A percentile compares a stretch with the other conserved stretches of the same genome.
Evolutionary conservation across 2,888 invertebrate species (phyloP).

Genomic region (Alloscopus bannaensis): DNA sequence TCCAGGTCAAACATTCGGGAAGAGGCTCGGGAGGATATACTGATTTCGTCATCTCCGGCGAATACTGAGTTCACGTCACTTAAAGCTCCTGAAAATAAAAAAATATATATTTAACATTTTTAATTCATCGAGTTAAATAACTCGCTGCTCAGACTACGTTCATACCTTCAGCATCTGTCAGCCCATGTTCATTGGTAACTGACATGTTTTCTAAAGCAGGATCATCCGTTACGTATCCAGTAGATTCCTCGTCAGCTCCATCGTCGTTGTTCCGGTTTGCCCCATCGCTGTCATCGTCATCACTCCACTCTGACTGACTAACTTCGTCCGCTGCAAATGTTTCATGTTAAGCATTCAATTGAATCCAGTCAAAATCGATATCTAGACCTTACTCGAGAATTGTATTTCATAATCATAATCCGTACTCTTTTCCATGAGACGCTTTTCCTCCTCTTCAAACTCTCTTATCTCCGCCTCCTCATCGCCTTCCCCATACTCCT

Average conservation of each 20-base stretch:
- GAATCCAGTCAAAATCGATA: too few species aligned
- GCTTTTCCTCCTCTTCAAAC: conserved; percentile 78
- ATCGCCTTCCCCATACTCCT: conserved; percentile 70
- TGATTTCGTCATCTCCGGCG: conserved; percentile 82
- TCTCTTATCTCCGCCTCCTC: conserved; percentile 76
- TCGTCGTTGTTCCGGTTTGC: conserved; percentile 79
- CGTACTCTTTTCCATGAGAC: conserved; percentile 71
- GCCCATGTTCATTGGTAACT: conserved; percentile 88
- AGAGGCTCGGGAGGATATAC: conserved; percentile 88
- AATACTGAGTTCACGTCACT: conserved; percentile 91
- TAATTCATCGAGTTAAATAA: neutral
- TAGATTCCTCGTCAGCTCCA: conserved; percentile 80
- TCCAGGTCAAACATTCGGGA: conserved; percentile 88
- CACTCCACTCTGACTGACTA: conserved; percentile 91
- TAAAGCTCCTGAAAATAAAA: conserved; percentile 80
- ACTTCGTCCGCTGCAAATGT: conserved; percentile 70
- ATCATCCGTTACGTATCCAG: conserved; percentile 91
- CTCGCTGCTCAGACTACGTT: too few species aligned
- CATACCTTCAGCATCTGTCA: conserved; percentile 88
- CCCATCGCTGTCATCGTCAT: conserved; percentile 81
- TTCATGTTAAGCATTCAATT: conserved; percentile 10
- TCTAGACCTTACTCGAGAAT: neutral
- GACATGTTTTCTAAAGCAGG: conserved; percentile 90
- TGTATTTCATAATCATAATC: neutral
- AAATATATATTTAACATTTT: neutral